A percentile compares a stretch with the other conserved stretches of the same genome.
phyloP scores from a whole-genome alignment of 2,113 vertebrate species.

The Amazona vittata region DNA sequence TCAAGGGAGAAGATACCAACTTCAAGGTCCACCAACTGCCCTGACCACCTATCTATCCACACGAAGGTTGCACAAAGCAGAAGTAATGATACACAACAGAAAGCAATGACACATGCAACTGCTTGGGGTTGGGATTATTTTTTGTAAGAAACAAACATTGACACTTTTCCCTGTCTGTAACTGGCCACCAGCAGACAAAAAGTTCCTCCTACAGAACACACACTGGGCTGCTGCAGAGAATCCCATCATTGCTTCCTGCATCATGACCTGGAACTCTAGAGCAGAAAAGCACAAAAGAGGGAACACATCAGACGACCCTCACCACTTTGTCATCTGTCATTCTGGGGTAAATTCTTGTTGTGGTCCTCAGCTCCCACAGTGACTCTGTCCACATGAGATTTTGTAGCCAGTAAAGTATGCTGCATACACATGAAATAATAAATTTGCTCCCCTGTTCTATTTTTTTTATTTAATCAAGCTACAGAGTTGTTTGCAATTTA shows the following conservation, averaged over 20 bases:
- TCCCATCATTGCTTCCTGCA: neutral
- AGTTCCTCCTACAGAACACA: neutral
- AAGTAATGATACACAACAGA: neutral
- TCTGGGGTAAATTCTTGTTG: neutral
- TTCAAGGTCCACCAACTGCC: neutral
- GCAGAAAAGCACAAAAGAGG: neutral
- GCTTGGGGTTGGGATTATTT: neutral
- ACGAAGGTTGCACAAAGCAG: neutral
- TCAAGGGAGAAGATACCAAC: neutral
- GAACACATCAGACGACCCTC: neutral
- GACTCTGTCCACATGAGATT: neutral
- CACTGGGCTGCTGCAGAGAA: neutral
- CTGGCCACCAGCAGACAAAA: neutral
- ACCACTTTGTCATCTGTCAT: neutral
- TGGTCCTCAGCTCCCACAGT: neutral
- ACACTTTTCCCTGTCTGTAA: neutral
- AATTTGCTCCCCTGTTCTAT: neutral
- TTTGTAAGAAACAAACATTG: neutral
- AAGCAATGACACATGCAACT: neutral
- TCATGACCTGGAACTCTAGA: neutral
- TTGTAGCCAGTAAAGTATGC: neutral
- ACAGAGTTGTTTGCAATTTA: neutral
- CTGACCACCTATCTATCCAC: accelerated
- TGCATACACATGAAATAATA: neutral
- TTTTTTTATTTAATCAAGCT: neutral